phyloP scores from a whole-genome alignment of 2,888 invertebrate genomes.

The Drosophila kuntzei region DNA sequence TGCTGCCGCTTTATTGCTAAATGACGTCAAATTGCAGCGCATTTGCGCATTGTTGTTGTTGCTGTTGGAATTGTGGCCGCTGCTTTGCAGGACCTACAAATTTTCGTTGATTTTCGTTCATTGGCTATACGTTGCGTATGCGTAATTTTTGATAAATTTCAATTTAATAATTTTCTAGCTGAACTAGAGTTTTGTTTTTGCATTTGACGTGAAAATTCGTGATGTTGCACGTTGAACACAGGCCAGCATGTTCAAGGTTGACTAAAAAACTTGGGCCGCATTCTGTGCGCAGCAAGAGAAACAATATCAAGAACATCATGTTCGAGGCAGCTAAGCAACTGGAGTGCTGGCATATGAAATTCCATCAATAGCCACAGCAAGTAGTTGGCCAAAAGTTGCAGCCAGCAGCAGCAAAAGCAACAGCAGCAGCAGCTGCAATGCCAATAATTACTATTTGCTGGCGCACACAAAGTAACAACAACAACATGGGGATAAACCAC shows the following conservation, averaged over 20 bases:
- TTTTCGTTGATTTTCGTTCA: slow-evolving; percentile 44
- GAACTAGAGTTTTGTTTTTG: background rate
- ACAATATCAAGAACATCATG: slow-evolving; percentile 27
- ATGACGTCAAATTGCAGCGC: slow-evolving; percentile 31
- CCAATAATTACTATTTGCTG: slow-evolving; percentile 77
- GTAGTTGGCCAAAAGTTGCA: slow-evolving; percentile 44
- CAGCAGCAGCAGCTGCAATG: slow-evolving; percentile 50
- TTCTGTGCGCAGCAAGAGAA: slow-evolving; percentile 17
- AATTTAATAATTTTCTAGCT: slow-evolving; percentile 17
- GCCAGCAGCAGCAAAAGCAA: slow-evolving; percentile 25
- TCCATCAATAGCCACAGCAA: slow-evolving; percentile 67
- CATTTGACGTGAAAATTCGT: slow-evolving; percentile 10
- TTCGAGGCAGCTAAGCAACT: slow-evolving; percentile 44
- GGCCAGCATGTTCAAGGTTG: slow-evolving; percentile 36
- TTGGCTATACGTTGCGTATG: slow-evolving; percentile 49
- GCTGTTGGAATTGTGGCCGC: slow-evolving; percentile 12
- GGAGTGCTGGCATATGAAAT: slow-evolving; percentile 68
- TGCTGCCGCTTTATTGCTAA: slow-evolving; percentile 24
- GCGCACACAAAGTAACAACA: slow-evolving; percentile 38
- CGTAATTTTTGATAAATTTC: slow-evolving; percentile 36
- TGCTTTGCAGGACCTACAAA: slow-evolving; percentile 22
- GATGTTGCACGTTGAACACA: slow-evolving; percentile 9
- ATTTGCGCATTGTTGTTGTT: slow-evolving; percentile 15
- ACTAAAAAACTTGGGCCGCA: slow-evolving; percentile 11
- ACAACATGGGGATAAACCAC: slow-evolving; percentile 27